Evolutionary conservation across 1,140 invertebrate genomes (phyloP).

Genomic region (Pseudomyrmex flavicornis): DNA sequence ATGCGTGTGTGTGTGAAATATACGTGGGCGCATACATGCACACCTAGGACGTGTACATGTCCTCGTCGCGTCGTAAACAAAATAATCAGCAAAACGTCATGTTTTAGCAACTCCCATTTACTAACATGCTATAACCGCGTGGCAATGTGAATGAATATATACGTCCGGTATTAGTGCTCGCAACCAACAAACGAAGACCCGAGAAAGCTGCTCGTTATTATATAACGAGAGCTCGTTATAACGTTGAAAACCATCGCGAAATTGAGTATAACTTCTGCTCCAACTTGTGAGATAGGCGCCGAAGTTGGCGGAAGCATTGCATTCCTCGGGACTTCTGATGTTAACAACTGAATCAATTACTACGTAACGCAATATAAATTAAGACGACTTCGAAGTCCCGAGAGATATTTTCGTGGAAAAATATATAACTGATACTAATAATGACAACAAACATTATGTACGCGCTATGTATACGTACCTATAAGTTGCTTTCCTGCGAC

Average conservation of each 20-base stretch:
- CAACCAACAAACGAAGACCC: constrained; percentile 79
- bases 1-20: too few relatives aligned
- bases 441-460: neutral
- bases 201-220: constrained; percentile 81
- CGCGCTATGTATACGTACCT: neutral
- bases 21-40: neutral
- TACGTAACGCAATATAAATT: constrained; percentile 51
- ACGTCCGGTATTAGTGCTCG: constrained; percentile 78
- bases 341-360: constrained; percentile 58
- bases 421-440: neutral
- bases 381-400: constrained; percentile 25
- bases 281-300: constrained; percentile 59
- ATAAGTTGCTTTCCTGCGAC: too few relatives aligned
- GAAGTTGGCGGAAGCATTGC: constrained; percentile 50
- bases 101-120: constrained; percentile 77
- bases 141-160: constrained; percentile 72
- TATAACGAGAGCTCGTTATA: constrained; percentile 84
- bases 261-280: constrained; percentile 60
- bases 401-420: constrained; percentile 7
- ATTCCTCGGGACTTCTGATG: constrained; percentile 53
- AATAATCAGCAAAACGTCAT: constrained; percentile 66
- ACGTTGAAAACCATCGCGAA: constrained; percentile 72
- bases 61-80: constrained; percentile 44
- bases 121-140: constrained; percentile 51
- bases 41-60: constrained; percentile 6